These are phyloP conservation scores for Poecilia latipinna DNA, from an alignment of 2,113 vertebrate genomes.

Conservation along the genomic window DNA sequence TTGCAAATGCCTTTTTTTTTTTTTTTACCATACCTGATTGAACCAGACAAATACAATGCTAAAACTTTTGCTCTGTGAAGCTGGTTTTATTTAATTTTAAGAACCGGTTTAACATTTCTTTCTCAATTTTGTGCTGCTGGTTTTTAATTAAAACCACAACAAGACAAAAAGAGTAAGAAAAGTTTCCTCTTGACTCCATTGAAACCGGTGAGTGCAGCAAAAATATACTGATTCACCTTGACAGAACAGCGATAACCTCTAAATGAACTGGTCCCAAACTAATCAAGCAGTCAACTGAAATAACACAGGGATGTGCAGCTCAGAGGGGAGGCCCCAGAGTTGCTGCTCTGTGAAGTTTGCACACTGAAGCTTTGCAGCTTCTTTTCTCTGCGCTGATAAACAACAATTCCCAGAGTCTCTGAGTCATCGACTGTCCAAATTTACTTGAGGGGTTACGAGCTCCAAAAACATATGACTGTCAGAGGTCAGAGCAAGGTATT, in stretches of 20 bases:
- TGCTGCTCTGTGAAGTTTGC: constrained; percentile 61
- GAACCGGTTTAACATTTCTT: neutral
- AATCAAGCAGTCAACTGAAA: constrained; percentile 68
- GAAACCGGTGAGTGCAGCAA: constrained; percentile 36
- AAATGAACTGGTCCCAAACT: constrained; percentile 60
- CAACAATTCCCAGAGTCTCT: constrained; percentile 78
- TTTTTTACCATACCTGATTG: neutral
- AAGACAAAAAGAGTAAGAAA: neutral
- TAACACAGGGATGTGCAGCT: constrained; percentile 51
- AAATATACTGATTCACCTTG: constrained; percentile 66
- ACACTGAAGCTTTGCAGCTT: constrained; percentile 70
- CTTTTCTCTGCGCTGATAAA: constrained; percentile 63
- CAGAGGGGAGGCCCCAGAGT: constrained; percentile 54
- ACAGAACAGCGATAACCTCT: constrained; percentile 63
- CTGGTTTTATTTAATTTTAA: neutral
- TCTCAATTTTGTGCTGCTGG: neutral
- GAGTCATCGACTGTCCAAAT: constrained; percentile 70
- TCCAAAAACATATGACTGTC: constrained; percentile 53
- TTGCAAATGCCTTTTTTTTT: neutral
- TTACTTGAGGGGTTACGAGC: constrained; percentile 67
- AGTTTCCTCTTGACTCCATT: constrained; percentile 22
- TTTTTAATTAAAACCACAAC: neutral
- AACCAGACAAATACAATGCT: neutral
- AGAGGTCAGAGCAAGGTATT: constrained; percentile 62
- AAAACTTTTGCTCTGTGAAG: neutral